Evolutionary conservation across 2,888 invertebrate species (phyloP).

Genomic region (Drosophila subquinaria): DNA sequence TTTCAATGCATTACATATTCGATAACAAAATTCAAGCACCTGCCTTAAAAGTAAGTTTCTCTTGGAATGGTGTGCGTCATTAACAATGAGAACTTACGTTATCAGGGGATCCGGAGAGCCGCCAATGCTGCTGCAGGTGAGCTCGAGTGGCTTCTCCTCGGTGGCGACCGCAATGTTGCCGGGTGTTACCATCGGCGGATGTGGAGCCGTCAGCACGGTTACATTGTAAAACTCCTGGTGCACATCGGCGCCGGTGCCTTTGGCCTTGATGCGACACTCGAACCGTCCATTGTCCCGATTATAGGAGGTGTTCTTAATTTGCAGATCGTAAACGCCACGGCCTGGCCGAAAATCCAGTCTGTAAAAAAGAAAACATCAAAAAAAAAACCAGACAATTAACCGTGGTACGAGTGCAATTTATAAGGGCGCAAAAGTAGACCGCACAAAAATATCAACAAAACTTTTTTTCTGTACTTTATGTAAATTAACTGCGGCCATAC

Average conservation of each 20-base stretch:
- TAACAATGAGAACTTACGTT: slow-evolving; percentile 86
- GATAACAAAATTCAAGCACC: background rate
- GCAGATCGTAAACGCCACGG: slow-evolving; percentile 94
- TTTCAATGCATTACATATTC: background rate
- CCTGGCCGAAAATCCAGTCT: slow-evolving; percentile 92
- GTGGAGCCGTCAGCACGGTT: slow-evolving; percentile 94
- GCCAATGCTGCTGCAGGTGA: slow-evolving; percentile 93
- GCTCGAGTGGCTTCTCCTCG: slow-evolving; percentile 91
- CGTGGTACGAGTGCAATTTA: slow-evolving; percentile 18
- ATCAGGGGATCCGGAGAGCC: slow-evolving; percentile 96
- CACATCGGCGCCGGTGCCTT: slow-evolving; percentile 92
- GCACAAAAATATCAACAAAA: slow-evolving; percentile 18
- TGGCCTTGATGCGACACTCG: slow-evolving; percentile 95
- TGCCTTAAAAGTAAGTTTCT: no score
- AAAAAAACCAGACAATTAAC: background rate
- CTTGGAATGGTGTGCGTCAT: slow-evolving; percentile 21
- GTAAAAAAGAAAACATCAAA: slow-evolving; percentile 67
- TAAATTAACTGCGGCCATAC: slow-evolving; percentile 60
- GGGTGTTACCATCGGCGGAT: slow-evolving; percentile 92
- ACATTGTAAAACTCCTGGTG: slow-evolving; percentile 93
- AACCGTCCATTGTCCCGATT: slow-evolving; percentile 96
- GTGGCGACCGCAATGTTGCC: slow-evolving; percentile 92
- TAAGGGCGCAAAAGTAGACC: slow-evolving; percentile 6
- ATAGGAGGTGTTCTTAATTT: slow-evolving; percentile 95
- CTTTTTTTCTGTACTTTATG: slow-evolving; percentile 59